Percentiles rank a stretch among this genome's conserved stretches.
These are phyloP conservation scores for Paragorgia papillata DNA, from an alignment of 92 coral and sea anemone genomes.

Conservation along the genomic window DNA sequence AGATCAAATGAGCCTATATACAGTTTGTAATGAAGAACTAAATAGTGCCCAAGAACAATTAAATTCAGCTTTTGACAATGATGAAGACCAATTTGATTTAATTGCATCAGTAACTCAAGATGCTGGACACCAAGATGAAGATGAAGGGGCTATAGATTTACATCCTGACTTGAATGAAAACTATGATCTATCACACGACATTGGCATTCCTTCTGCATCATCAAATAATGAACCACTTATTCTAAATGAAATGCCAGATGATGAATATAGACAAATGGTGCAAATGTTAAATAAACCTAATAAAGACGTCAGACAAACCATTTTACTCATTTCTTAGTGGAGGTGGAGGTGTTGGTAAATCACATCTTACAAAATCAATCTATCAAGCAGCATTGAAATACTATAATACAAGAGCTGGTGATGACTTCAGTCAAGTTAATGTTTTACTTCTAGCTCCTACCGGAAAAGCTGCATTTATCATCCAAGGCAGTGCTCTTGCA, in stretches of 20 bases:
- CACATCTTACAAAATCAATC: constrained; percentile 65
- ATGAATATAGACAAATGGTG: constrained; percentile 64
- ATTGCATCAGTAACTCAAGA: constrained; percentile 60
- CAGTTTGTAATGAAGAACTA: constrained; percentile 17
- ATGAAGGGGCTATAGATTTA: constrained; percentile 61
- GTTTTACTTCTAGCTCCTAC: constrained; percentile 68
- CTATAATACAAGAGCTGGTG: no score
- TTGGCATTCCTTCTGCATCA: constrained; percentile 60
- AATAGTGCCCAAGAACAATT: not conserved
- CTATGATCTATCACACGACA: constrained; percentile 61
- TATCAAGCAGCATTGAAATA: constrained; percentile 74
- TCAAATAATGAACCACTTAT: constrained; percentile 62
- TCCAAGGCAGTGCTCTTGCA: constrained; percentile 31
- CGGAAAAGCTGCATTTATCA: constrained; percentile 55
- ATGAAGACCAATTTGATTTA: constrained; percentile 62
- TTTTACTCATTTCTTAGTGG: constrained; percentile 67
- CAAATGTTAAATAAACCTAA: constrained; percentile 63
- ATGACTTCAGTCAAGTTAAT: no score
- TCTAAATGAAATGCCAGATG: constrained; percentile 67
- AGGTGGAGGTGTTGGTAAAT: constrained; percentile 80
- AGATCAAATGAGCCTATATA: constrained; percentile 26
- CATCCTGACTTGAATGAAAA: constrained; percentile 67
- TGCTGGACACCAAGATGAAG: constrained; percentile 57
- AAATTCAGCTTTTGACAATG: constrained; percentile 5
- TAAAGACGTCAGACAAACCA: no score